These are phyloP conservation scores for Myotis pilosus DNA, from an alignment of 2,797 vertebrate species.

Conservation along the genomic window DNA sequence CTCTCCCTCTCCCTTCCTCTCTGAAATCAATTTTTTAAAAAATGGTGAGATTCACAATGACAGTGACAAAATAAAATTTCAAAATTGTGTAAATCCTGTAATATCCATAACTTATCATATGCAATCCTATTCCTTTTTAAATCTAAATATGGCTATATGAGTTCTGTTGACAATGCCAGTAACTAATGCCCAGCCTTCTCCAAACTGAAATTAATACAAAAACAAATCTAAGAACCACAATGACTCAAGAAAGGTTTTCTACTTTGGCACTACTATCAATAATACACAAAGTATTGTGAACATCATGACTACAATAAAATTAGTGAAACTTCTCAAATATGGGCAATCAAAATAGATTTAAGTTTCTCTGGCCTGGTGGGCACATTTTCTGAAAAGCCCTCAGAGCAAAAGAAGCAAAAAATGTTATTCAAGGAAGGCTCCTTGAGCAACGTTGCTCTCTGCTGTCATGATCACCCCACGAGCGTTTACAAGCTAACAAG, in stretches of 20 bases:
- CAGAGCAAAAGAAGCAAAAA: background rate
- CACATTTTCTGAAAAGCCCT: background rate
- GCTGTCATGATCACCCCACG: accelerated
- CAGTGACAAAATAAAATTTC: background rate
- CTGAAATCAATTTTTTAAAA: background rate
- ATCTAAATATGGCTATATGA: background rate
- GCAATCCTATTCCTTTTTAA: background rate
- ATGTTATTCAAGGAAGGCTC: background rate
- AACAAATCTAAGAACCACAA: background rate
- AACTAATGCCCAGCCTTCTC: background rate
- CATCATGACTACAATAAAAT: background rate
- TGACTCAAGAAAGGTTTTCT: background rate
- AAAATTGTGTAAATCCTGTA: background rate
- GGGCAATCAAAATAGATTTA: background rate
- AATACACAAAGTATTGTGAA: background rate
- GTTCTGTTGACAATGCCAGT: background rate
- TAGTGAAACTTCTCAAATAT: background rate
- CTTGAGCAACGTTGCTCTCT: background rate
- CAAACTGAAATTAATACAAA: background rate
- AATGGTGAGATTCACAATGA: background rate
- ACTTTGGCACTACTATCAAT: background rate
- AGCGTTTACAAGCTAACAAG: background rate
- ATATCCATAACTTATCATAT: background rate
- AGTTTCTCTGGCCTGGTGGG: background rate
- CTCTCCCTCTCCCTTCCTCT: background rate